These are phyloP conservation scores for Tamandua tetradactyla DNA, from an alignment of 2,797 vertebrate species.

Conservation along the genomic window DNA sequence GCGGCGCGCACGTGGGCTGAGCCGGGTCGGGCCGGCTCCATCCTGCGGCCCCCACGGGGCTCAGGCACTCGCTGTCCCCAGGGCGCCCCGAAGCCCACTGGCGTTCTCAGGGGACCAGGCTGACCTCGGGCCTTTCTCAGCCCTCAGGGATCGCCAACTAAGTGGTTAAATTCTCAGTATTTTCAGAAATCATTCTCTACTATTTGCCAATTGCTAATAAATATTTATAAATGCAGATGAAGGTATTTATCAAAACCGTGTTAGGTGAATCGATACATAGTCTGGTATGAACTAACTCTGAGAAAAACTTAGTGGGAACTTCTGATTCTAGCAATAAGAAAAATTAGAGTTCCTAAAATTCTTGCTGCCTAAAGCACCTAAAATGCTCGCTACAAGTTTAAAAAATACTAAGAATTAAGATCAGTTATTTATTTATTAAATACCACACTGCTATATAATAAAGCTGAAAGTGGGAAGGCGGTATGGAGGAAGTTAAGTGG, in stretches of 20 bases:
- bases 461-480: neutral
- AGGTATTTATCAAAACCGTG: constrained; percentile 3
- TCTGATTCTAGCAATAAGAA: neutral
- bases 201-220: neutral
- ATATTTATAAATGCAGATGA: neutral
- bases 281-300: neutral
- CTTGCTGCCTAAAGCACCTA: neutral
- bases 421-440: neutral
- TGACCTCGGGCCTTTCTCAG: neutral
- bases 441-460: neutral
- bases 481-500: neutral
- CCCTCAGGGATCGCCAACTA: neutral
- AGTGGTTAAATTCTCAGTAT: neutral
- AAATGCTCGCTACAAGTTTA: neutral
- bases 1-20: too few relatives aligned
- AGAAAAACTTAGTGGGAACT: neutral
- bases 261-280: neutral
- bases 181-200: neutral
- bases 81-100: too few relatives aligned
- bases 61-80: too few relatives aligned
- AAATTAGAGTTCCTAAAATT: neutral
- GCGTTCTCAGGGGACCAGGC: too few relatives aligned
- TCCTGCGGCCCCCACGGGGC: too few relatives aligned
- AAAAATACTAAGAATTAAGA: neutral
- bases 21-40: too few relatives aligned